Evolutionary conservation across 2,888 invertebrate genomes (phyloP).

Genomic region (Seira ritae): DNA sequence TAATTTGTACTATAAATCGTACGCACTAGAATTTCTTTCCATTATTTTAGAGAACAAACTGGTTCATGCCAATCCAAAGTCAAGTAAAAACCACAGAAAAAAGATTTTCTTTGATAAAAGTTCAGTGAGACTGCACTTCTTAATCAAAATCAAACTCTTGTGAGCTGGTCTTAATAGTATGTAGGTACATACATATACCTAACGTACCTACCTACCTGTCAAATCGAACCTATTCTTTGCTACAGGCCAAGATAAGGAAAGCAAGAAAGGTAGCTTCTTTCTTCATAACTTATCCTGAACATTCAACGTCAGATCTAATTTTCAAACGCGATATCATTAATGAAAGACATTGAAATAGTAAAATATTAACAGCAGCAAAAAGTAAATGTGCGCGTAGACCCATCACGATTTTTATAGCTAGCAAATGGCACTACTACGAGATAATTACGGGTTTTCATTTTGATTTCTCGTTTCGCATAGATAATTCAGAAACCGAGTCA

Average conservation of each 20-base stretch:
- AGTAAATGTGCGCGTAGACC: background rate
- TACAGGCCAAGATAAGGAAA: background rate
- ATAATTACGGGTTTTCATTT: conserved; percentile 58
- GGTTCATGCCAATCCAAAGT: conserved; percentile 56
- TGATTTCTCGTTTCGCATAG: conserved; percentile 64
- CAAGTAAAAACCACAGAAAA: conserved; percentile 57
- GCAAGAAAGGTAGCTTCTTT: background rate
- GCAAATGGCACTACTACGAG: background rate
- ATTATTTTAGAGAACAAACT: conserved; percentile 43
- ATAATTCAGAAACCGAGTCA: conserved; percentile 57
- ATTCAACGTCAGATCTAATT: background rate
- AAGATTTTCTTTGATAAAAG: conserved; percentile 45
- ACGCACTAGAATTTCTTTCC: background rate
- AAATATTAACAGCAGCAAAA: background rate
- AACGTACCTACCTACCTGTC: background rate
- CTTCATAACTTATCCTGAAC: background rate
- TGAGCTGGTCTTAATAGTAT: too few species aligned
- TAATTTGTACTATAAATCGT: background rate
- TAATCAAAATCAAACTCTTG: too few species aligned
- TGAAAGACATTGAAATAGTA: background rate
- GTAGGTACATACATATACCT: too few species aligned
- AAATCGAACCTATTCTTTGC: background rate
- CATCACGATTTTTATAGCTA: background rate
- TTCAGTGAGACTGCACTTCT: conserved; percentile 35
- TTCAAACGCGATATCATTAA: background rate